A percentile compares a stretch with the other conserved stretches of the same genome.
These are phyloP conservation scores for Ptychodera flava DNA, from an alignment of 35 echinoderm and acorn worm species.

Conservation along the genomic window DNA sequence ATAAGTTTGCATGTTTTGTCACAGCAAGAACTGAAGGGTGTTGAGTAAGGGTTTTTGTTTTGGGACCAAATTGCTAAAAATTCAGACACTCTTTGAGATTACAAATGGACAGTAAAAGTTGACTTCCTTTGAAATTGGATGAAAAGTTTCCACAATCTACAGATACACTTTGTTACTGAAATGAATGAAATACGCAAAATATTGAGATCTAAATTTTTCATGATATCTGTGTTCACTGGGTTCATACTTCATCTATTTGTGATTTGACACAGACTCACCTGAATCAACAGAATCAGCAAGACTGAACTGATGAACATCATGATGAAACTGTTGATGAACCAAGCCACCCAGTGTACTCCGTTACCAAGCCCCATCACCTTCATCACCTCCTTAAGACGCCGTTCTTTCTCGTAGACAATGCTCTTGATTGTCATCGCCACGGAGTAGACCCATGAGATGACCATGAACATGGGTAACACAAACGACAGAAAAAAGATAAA, in stretches of 20 bases:
- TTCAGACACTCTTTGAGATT: not conserved
- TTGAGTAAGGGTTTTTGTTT: not conserved
- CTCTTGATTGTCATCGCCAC: constrained; percentile 99
- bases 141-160: too few relatives aligned
- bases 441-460: constrained; percentile 87
- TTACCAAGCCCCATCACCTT: constrained; percentile 98
- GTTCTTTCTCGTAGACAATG: constrained; percentile 93
- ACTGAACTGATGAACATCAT: constrained; percentile 78
- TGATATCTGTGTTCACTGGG: too few relatives aligned
- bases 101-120: too few relatives aligned
- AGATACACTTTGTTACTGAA: too few relatives aligned
- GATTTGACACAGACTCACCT: constrained; percentile 50
- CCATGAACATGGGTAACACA: constrained; percentile 86
- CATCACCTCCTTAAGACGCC: constrained; percentile 97
- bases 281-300: constrained; percentile 62
- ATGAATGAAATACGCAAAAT: too few relatives aligned
- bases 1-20: not conserved
- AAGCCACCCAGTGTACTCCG: constrained; percentile 93
- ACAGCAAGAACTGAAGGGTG: not conserved
- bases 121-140: too few relatives aligned
- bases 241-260: too few relatives aligned
- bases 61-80: not conserved
- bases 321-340: constrained; percentile 91
- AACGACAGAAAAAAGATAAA: constrained; percentile 65
- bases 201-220: too few relatives aligned